Percentiles rank a stretch among this genome's conserved stretches.
Evolutionary conservation across 1,140 invertebrate species (phyloP).

Genomic region (Meloidogyne floridensis): DNA sequence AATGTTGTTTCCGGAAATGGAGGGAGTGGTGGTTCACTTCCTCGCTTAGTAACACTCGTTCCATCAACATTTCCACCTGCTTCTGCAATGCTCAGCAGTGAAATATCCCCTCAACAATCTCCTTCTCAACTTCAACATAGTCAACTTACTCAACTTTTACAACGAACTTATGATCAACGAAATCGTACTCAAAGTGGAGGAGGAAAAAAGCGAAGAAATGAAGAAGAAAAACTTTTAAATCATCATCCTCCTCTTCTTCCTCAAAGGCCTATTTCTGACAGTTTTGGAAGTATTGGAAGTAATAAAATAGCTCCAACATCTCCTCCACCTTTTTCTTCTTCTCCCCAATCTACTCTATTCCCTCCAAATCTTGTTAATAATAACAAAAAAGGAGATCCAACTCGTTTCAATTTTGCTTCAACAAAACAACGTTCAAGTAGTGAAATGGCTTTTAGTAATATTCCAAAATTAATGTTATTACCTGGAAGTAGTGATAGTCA

Average conservation of each 20-base stretch:
- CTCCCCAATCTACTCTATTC: slow-evolving; percentile 3
- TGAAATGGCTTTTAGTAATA: slow-evolving; percentile 39
- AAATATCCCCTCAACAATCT: slow-evolving; percentile 6
- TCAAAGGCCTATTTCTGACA: slow-evolving; percentile 1
- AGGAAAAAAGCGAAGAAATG: neutral
- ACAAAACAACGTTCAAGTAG: slow-evolving; percentile 44
- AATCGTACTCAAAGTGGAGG: neutral
- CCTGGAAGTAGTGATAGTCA: neutral
- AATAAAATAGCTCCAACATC: slow-evolving; percentile 2
- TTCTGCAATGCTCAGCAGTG: slow-evolving; percentile 21
- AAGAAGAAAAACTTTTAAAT: neutral
- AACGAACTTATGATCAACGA: neutral
- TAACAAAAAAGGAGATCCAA: slow-evolving; percentile 30
- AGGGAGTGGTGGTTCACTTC: slow-evolving; percentile 5
- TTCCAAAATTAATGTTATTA: slow-evolving; percentile 7
- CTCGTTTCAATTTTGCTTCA: slow-evolving; percentile 38
- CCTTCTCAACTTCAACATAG: neutral
- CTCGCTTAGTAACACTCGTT: slow-evolving; percentile 16
- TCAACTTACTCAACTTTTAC: slow-evolving; percentile 1
- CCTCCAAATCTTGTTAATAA: neutral
- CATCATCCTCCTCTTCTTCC: neutral
- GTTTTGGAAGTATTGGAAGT: slow-evolving; percentile 6
- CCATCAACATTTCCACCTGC: slow-evolving; percentile 26
- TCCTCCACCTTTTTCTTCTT: neutral
- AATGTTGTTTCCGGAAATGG: neutral